Percentiles rank a stretch among this genome's conserved stretches.
Evolutionary conservation across 2,113 vertebrate genomes (phyloP).

Genomic region (Pavo muticus): DNA sequence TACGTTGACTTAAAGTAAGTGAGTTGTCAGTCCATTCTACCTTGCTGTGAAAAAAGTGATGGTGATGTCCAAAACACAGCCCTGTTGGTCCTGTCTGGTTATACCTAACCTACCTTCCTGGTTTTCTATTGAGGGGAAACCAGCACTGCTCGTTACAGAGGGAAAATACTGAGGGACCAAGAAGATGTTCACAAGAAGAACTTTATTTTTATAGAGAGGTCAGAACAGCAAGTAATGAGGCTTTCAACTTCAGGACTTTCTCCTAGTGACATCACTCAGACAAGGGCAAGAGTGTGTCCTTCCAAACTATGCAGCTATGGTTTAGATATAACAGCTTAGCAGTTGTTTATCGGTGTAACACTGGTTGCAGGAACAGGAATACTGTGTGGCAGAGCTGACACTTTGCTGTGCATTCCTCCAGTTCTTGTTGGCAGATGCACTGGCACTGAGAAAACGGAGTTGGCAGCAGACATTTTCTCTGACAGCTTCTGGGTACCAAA

Average conservation of each 20-base stretch:
- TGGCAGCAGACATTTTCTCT: accelerated
- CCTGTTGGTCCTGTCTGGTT: background rate
- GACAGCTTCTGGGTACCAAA: background rate
- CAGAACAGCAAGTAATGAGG: background rate
- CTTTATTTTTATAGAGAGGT: background rate
- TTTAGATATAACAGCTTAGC: background rate
- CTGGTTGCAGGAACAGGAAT: background rate
- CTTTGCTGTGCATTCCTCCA: accelerated
- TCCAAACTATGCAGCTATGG: background rate
- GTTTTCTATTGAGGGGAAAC: background rate
- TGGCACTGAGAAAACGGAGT: accelerated
- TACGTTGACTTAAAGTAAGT: accelerated
- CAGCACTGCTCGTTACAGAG: accelerated
- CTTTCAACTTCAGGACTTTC: background rate
- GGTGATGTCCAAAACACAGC: too few relatives aligned
- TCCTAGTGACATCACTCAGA: accelerated
- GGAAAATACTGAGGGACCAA: background rate
- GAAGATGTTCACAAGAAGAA: background rate
- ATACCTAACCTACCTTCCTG: background rate
- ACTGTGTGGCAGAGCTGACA: background rate
- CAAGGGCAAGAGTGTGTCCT: accelerated
- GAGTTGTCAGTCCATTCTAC: background rate
- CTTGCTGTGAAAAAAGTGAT: background rate
- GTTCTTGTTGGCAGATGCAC: background rate
- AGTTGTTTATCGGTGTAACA: accelerated